Base-by-base conservation (phyloP, 2,888 invertebrate species). In the Tachystola acroxantha region DNA sequence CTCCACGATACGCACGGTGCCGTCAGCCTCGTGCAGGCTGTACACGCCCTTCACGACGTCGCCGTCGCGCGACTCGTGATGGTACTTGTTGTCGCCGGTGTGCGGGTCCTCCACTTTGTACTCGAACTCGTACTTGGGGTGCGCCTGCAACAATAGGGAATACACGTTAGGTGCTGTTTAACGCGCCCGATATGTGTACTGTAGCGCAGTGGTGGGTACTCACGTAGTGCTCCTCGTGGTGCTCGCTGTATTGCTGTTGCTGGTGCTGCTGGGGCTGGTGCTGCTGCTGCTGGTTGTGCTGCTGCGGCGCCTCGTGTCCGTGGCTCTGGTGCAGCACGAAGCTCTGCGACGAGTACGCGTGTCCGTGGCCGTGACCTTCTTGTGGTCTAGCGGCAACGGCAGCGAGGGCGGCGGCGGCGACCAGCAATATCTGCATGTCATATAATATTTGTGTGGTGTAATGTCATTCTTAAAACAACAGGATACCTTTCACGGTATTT, bases 61-160 rank as follows among this genome's bases (percentile, higher is more conserved):
- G 1, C 90, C 91, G 63, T 88, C 86, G 39, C 86, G 78, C 47
- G 73, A 59, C 65, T 89, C 89, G 37, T 81, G 74, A 58, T 89
- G 89, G 48, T 79, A 82, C 66, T 89, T 89, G 58, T 80, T 78
- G 70, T 89, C 89, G n/a, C 88, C 89, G 35, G 89, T 88, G 52
- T 89, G 88, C 4, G 73, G 72, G 50, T 89, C 89, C 40, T 86
- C 73, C 2, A 87, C 88, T n/a, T 87, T 81, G 61, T 89, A 89
- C 32, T 79, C 77, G 65, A 86, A 88, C 35, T 85, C 77, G 67
- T 89, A 89, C 50, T 86, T 82, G 24, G 88, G 88, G 55, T 85
- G 76, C 6, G 75, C 65, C 80, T 80, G 51, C 2, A 45, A 40
- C 3, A 12, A 14, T 5, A 35, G n/a, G 7, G 5, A 24, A 31